phyloP scores from a whole-genome alignment of 2,113 vertebrate genomes.

The Chaetorhynchus papuensis region DNA sequence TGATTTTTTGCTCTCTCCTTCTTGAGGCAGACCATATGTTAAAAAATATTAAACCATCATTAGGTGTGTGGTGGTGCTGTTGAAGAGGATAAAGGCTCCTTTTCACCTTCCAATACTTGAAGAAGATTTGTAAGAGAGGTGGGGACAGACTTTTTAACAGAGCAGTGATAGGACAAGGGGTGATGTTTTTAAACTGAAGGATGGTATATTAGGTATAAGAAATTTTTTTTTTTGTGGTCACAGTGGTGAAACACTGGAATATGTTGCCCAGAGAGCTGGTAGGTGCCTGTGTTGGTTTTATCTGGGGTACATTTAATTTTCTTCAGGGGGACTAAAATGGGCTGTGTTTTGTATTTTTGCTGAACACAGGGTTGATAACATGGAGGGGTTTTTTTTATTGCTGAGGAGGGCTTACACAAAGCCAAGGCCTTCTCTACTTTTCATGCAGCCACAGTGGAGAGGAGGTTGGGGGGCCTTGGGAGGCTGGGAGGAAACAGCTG shows the following conservation, averaged over 20 bases:
- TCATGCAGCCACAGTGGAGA: background rate
- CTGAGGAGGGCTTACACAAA: background rate
- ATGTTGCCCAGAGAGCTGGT: background rate
- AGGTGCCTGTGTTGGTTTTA: background rate
- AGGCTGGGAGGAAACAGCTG: background rate
- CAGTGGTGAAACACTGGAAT: background rate
- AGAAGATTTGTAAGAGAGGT: background rate
- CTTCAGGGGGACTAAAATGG: background rate
- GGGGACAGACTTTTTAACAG: background rate
- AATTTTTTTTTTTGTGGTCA: background rate
- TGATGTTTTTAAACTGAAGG: background rate
- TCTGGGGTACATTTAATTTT: background rate
- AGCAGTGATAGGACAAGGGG: fast-evolving
- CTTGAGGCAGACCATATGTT: background rate
- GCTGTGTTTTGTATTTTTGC: background rate
- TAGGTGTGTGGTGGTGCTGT: background rate
- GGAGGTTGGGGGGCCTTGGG: fast-evolving
- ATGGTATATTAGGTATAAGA: background rate
- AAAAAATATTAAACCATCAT: background rate
- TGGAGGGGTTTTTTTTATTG: background rate
- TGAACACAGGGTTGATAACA: background rate
- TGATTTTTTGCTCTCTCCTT: background rate
- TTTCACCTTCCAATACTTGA: background rate
- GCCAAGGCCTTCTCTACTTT: background rate
- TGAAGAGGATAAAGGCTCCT: background rate